Conservation (phyloP, 2,113 vertebrate species). For the Uropsilus gracilis region DNA sequence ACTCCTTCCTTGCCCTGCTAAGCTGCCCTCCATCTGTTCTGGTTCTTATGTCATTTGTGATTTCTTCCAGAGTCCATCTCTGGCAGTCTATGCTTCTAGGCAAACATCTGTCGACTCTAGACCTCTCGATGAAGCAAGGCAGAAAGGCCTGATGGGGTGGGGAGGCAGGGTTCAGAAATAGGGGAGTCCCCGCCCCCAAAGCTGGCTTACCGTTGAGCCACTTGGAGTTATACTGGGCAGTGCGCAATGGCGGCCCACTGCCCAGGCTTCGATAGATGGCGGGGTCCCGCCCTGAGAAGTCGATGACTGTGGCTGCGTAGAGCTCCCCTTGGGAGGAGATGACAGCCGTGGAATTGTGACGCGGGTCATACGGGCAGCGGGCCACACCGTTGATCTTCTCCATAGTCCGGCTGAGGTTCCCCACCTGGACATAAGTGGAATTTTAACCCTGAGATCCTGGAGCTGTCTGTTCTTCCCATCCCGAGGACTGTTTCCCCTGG, state of each 20-base stretch:
- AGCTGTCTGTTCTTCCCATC: not conserved
- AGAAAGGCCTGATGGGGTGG: not conserved
- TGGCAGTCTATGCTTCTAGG: not conserved
- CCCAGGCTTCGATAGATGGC: slow-evolving; percentile 99
- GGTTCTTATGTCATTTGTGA: not conserved
- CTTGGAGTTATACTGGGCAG: slow-evolving; percentile 99
- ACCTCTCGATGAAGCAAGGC: not conserved
- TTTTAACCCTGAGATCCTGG: not conserved
- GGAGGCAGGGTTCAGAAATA: not conserved
- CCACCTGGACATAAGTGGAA: slow-evolving; percentile 87
- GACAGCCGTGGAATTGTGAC: slow-evolving; percentile 98
- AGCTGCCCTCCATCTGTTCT: not conserved
- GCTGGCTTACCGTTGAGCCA: slow-evolving; percentile 96
- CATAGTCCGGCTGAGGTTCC: slow-evolving; percentile 94
- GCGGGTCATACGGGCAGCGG: slow-evolving; percentile 97
- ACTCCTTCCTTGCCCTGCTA: not conserved
- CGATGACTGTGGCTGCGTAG: slow-evolving; percentile 97
- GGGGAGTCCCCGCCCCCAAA: not conserved
- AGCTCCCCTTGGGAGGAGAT: slow-evolving; percentile 97
- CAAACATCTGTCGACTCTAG: not conserved
- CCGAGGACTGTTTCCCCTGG: not conserved
- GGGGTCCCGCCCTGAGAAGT: slow-evolving; percentile 98
- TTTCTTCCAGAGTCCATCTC: not conserved
- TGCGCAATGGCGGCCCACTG: slow-evolving; percentile 94
- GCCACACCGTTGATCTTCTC: slow-evolving; percentile 98